These are phyloP conservation scores for Polyommatus iphigenia DNA, from an alignment of 2,888 invertebrate genomes.

Conservation along the genomic window DNA sequence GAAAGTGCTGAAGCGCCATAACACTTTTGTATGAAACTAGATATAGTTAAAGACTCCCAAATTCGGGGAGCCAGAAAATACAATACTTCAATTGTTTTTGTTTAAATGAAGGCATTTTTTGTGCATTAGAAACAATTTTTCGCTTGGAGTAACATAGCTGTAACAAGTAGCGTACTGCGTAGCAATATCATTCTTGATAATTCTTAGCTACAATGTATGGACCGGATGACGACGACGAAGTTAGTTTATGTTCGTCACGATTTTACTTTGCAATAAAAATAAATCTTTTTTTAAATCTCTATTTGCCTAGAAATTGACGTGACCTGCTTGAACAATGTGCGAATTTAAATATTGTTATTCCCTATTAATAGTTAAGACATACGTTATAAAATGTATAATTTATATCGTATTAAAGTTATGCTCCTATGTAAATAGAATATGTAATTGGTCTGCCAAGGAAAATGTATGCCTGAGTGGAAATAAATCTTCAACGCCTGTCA, in stretches of 20 bases:
- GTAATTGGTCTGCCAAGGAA: neutral
- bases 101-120: neutral
- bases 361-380: neutral
- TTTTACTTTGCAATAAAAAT: conserved; percentile 12
- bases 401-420: neutral
- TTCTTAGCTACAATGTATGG: neutral
- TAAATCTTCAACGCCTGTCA: neutral
- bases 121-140: neutral
- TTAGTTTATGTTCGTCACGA: conserved; percentile 24
- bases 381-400: conserved; percentile 13
- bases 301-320: conserved; percentile 17
- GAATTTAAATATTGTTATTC: conserved; percentile 19
- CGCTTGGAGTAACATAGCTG: neutral
- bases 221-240: conserved; percentile 6
- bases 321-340: conserved; percentile 10
- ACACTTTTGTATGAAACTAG: too few species aligned
- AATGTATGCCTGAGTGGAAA: neutral
- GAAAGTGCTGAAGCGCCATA: too few species aligned
- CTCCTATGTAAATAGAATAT: conserved; percentile 5
- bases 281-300: conserved; percentile 13
- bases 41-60: too few species aligned
- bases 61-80: too few species aligned
- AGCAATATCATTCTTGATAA: too few species aligned
- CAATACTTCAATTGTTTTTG: too few species aligned
- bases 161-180: neutral